Base-by-base conservation (phyloP, 2,113 vertebrate genomes). In the Muntiacus reevesi region DNA sequence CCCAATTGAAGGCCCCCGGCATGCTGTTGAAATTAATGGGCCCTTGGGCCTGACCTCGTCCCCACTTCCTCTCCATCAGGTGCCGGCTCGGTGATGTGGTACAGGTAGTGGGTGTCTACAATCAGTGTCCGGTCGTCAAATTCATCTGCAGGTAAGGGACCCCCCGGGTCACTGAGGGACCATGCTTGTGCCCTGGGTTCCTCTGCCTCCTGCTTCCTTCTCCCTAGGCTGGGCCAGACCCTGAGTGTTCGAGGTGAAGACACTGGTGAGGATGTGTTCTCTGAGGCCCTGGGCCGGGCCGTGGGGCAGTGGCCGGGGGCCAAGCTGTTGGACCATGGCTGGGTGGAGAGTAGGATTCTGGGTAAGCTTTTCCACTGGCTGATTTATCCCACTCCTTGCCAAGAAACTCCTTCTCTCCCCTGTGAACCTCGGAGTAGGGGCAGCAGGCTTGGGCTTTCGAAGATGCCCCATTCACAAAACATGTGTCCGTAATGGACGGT, bases 181-280 rank as follows among this genome's bases (percentile, higher is more conserved):
- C 7, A 1, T 47, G 43, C 50, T 64, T n/a, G 15, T 52, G 36
- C 67, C 60, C 71, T 27, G 30, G 84, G 40, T 14, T 52, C 88
- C 30, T 83, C 93, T 78, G 36, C 59, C 83, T 67, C 27, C 13
- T 15, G 43, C 85, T 54, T 9, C 17, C 33, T 0, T 27, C 6
- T 60, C 15, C 57, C 54, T 28, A 99, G 99, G 96, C 99, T 98
- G 59, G 98, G 99, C 84, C 99, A 99, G 98, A 98, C 97, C 3
- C 98, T 99, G 98, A 99, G 96, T 0, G 99, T 99, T 7, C 98
- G 99, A 45, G 99, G 99, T 0, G 99, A 99, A 98, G 99, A 98
- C 89, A 98, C 99, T 67, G 97, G 99, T 0, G 99, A 99, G 98
- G 98, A 98, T 0, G 33, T 98, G 88, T 99, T 99, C 98, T 99